Percentiles rank a stretch among this genome's conserved stretches.
These are phyloP conservation scores for Sinocyclocheilus anophthalmus DNA, from an alignment of 2,113 vertebrate genomes.

Conservation along the genomic window DNA sequence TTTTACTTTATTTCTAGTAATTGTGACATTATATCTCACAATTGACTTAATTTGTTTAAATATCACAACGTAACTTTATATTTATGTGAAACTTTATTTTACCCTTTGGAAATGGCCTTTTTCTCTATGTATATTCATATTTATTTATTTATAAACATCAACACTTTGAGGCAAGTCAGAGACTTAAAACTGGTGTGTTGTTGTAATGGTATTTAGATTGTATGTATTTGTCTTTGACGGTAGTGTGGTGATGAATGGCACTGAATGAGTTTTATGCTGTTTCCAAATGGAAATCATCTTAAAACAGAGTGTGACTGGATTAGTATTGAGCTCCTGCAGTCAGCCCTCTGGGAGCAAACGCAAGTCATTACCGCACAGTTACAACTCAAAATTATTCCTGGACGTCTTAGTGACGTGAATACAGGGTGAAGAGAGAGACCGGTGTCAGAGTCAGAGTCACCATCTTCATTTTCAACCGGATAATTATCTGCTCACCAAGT, in stretches of 20 bases:
- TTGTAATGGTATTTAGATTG: not conserved
- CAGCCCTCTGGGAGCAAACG: slow-evolving; percentile 50
- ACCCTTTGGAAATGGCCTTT: not conserved
- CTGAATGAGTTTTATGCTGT: slow-evolving; percentile 46
- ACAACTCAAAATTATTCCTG: slow-evolving; percentile 62
- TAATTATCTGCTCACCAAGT: slow-evolving; percentile 5
- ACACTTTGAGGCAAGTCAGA: too few species aligned
- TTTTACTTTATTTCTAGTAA: not conserved
- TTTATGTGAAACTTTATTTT: not conserved
- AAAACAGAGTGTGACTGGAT: slow-evolving; percentile 54
- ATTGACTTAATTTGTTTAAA: not conserved
- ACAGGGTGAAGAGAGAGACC: slow-evolving; percentile 11
- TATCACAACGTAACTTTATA: not conserved
- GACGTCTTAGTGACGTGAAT: slow-evolving; percentile 53
- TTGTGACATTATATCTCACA: not conserved
- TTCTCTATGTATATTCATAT: too few species aligned
- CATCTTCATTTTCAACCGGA: slow-evolving; percentile 8
- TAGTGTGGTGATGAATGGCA: slow-evolving; percentile 50
- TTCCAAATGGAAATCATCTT: slow-evolving; percentile 51
- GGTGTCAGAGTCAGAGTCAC: not conserved
- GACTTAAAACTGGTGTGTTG: not conserved
- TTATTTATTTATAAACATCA: too few species aligned
- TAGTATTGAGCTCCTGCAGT: slow-evolving; percentile 48
- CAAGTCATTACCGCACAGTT: slow-evolving; percentile 56
- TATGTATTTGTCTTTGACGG: slow-evolving; percentile 38